Evolutionary conservation across 2,113 vertebrate species (phyloP), one percentile per base, ranked within the genome.

Genomic region (Sphaerodactylus townsendi): DNA sequence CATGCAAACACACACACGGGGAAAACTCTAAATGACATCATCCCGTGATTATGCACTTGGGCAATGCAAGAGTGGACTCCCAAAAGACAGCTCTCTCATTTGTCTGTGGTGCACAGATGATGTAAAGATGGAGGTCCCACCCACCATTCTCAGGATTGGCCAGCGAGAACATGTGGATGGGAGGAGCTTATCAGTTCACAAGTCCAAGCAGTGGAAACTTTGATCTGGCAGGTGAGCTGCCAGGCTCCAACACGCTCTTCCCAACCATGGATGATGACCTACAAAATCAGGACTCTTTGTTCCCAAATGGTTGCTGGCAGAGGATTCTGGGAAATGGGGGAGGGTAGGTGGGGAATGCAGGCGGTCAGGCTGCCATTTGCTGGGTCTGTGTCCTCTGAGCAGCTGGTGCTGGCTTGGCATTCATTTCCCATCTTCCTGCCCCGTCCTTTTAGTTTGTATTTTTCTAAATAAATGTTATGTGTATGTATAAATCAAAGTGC

Each of bases 401-500:
- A 88, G 85, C 83, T 89, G 86, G 88, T 85, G 78, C 87, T 85
- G 76, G 79, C 70, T 86, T 81, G 28, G 85, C 82, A 66, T 71
- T 85, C 87, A 74, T 88, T 88, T 93, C 89, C 91, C 86, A 86
- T 86, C 83, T 83, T 81, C 86, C 46, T 37, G 79, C 76, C 77
- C 84, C 82, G 85, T 78, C 81, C 90, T 89, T 85, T 92, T 92
- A 92, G 93, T 93, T 92, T 86, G 88, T 94, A 92, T 93, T 95
- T 95, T 94, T 94, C 89, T 92, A 94, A 83, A 92, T 83, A 86
- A 86, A 74, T 37, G 74, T n/a, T 90, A 86, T 74, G 28, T 73
- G 88, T 92, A 90, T 92, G 91, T 94, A 89, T 85, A 81, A 91
- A 84, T 85, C 89, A 84, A 93, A 94, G 94, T 95, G 94, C 94